phyloP scores from a whole-genome alignment of 2,113 vertebrate species.

The Myiozetetes cayanensis region DNA sequence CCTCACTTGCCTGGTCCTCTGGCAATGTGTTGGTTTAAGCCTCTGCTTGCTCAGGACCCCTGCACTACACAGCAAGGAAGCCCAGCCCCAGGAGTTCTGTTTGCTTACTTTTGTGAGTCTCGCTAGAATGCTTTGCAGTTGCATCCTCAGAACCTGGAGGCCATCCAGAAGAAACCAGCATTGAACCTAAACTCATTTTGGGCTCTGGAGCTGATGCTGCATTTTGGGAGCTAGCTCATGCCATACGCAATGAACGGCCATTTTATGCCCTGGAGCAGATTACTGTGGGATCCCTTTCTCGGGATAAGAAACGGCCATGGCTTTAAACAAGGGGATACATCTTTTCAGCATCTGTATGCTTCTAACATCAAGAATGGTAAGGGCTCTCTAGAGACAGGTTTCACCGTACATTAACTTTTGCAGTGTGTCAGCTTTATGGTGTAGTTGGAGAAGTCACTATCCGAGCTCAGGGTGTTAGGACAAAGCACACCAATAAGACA shows the following conservation, averaged over 20 bases:
- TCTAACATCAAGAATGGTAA: neutral
- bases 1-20: neutral
- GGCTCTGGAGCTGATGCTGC: neutral
- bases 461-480: neutral
- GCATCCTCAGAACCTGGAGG: neutral
- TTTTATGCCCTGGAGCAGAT: neutral
- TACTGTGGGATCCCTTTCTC: neutral
- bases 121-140: neutral
- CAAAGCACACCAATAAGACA: neutral
- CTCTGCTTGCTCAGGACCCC: neutral
- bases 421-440: neutral
- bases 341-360: neutral
- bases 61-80: neutral
- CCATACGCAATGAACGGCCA: neutral
- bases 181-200: neutral
- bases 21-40: neutral
- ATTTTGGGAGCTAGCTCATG: neutral
- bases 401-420: slow-evolving; percentile 17
- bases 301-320: neutral
- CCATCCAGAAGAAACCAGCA: neutral
- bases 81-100: neutral
- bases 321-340: neutral
- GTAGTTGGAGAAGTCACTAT: neutral
- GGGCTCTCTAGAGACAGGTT: neutral
- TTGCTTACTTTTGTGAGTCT: neutral